Conservation (phyloP, 2,888 invertebrate species). For the Aspidiotus destructor region DNA sequence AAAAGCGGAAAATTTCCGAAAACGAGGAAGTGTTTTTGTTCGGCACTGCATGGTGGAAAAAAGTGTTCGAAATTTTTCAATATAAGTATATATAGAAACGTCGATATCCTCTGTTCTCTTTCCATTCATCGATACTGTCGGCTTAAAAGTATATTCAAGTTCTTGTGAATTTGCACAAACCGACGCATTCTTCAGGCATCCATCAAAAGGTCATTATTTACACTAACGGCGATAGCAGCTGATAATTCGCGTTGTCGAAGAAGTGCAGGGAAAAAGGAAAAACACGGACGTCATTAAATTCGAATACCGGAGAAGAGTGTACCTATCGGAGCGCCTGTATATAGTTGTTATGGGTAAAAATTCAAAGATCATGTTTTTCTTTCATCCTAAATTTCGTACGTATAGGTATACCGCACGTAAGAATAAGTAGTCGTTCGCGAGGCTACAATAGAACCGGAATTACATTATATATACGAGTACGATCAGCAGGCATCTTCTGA, state of each 20-base stretch:
- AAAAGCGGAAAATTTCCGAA: no score
- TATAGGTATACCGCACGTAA: not conserved
- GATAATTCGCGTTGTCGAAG: slow-evolving; percentile 13
- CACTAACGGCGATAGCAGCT: not conserved
- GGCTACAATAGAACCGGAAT: slow-evolving; percentile 30
- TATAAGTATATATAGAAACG: no score
- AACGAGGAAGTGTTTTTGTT: no score
- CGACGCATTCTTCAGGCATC: not conserved
- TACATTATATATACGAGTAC: slow-evolving; percentile 19
- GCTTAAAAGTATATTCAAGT: no score
- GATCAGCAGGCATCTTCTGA: slow-evolving; percentile 31
- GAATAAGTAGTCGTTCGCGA: slow-evolving; percentile 2
- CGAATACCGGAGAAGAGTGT: slow-evolving; percentile 8
- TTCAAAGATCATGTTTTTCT: slow-evolving; percentile 19
- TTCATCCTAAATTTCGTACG: slow-evolving; percentile 20
- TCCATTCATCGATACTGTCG: no score
- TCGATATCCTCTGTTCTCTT: no score
- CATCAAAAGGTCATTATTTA: slow-evolving; percentile 17
- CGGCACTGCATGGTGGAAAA: no score
- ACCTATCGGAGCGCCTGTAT: not conserved
- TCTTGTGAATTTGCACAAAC: not conserved
- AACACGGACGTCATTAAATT: slow-evolving; percentile 29
- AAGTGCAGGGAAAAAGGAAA: slow-evolving; percentile 6
- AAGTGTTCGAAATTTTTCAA: no score
- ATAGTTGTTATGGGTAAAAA: not conserved